Base-by-base conservation (phyloP, 2,113 vertebrate species). In the Tonatia bakeri region DNA sequence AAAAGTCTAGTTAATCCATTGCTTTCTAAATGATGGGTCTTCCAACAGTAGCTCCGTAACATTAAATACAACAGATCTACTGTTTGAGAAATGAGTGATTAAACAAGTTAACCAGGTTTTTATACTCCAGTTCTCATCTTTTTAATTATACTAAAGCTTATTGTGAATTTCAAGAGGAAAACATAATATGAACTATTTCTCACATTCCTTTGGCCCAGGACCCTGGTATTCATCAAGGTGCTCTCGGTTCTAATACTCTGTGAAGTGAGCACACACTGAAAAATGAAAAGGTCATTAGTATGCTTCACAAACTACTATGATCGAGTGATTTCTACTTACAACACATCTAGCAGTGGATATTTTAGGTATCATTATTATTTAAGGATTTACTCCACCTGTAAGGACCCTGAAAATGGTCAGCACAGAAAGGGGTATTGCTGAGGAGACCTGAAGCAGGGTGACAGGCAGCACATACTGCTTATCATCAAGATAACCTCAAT, bases 151-250 rank as follows among this genome's bases (percentile, higher is more conserved):
- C 4, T 45, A 31, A 64, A 90, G 13, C 52, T 50, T 20, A 59
- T 75, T 80, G 52, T 40, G 28, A 92, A 85, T 85, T 87, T 80
- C 65, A 70, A 87, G 64, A 93, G 50, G 67, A 92, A 96, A 91
- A 38, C 5, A 76, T 69, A 20, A 4, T 24, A 43, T 56, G 22
- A 79, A 75, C 28, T 59, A 79, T 20, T 93, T 56, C 28, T 16
- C 22, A 43, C 28, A 82, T 47, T 95, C 14, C 9, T 33, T 81
- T 85, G 45, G 33, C 45, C 10, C 33, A 65, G 4, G 43, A 0
- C 26, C 26, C 54, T 73, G n/a, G 1, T 54, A 33, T 59, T 81
- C 20, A 12, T 22, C 26, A 45, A 80, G 14, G 36, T 54, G 4
- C 14, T 87, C 36, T 92, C 26, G 24, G n/a, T 61, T 86, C 19